Conservation (phyloP, 2,797 vertebrate species). For the Myripristis murdjan region DNA sequence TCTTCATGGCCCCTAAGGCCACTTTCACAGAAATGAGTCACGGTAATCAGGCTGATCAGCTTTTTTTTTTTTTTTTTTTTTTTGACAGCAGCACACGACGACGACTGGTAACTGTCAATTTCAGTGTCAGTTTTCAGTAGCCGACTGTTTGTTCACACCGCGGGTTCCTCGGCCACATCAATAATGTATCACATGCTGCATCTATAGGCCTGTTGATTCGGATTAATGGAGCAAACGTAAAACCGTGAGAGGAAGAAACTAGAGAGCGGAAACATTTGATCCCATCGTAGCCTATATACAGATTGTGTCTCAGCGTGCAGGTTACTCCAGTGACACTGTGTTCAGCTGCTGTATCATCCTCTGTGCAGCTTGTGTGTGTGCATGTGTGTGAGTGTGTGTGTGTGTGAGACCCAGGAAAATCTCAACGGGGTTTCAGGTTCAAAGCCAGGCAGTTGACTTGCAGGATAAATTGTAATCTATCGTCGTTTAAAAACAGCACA, state of each 20-base stretch:
- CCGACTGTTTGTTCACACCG: not conserved
- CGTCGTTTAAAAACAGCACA: not conserved
- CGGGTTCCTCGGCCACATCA: conserved; percentile 34
- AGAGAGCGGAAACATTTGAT: conserved; percentile 64
- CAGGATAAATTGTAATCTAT: not conserved
- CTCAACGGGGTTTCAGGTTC: not conserved
- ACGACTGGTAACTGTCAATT: not conserved
- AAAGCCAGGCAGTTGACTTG: not conserved
- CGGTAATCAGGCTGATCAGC: not conserved
- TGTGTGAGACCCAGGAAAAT: not conserved
- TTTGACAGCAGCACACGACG: not conserved
- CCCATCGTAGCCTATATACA: conserved; percentile 27
- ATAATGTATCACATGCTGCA: conserved; percentile 63
- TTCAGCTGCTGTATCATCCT: not conserved
- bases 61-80: conserved; percentile 12
- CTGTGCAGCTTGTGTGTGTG: not conserved
- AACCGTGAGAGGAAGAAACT: conserved; percentile 53
- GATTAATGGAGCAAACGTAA: conserved; percentile 65
- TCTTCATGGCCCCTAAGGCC: not conserved
- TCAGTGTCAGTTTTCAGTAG: not conserved
- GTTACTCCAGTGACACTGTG: conserved; percentile 17
- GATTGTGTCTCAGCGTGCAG: conserved; percentile 36
- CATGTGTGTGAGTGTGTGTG: not conserved
- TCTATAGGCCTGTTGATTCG: conserved; percentile 46
- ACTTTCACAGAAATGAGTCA: conserved; percentile 3